Base-by-base conservation (phyloP, 2,113 vertebrate genomes). In the Rafetus swinhoei region DNA sequence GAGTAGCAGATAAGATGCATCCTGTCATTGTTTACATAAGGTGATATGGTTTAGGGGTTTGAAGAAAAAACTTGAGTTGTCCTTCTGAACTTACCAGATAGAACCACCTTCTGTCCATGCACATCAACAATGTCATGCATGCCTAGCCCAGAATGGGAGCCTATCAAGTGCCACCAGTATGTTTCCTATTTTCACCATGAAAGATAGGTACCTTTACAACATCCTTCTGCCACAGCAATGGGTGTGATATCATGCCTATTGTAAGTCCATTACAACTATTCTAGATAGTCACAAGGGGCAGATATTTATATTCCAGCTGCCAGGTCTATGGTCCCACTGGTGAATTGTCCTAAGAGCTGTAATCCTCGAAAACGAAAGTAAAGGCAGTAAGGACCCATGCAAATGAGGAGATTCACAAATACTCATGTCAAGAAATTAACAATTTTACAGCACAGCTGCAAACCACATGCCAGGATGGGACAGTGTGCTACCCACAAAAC, bases 181-280 rank as follows among this genome's bases (percentile, higher is more conserved):
- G 2, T 72, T 45, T 85, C 62, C 74, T 13, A n/a, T 81, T 90
- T 95, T 86, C 4, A 3, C 10, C 35, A 2, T 77, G 62, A 90
- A 50, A 84, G 11, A 50, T 5, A 56, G 27, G 8, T 6, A 2
- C 57, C 2, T 86, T 9, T 32, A 84, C 3, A 2, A 2, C 32
- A 50, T 56, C 3, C 27, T 12, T 3, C 2, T 86, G 11, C 21
- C 62, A 22, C 2, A 2, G 3, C 27, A 90, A 77, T 57, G 3
- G 6, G n/a, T 85, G 15, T 62, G 45, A 94, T 94, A 94, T 90
- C 0, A 5, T 76, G 35, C 4, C 11, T 25, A 50, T 2, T 65
- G 29, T 32, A 32, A 76, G 3, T 21, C 5, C 65, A 76, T 16
- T 14, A 0, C 32, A 0, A 0, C 32, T 32, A 24, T 52, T 1